These are phyloP conservation scores for Gallinago stenura DNA, from an alignment of 2,797 vertebrate genomes.

Conservation along the genomic window DNA sequence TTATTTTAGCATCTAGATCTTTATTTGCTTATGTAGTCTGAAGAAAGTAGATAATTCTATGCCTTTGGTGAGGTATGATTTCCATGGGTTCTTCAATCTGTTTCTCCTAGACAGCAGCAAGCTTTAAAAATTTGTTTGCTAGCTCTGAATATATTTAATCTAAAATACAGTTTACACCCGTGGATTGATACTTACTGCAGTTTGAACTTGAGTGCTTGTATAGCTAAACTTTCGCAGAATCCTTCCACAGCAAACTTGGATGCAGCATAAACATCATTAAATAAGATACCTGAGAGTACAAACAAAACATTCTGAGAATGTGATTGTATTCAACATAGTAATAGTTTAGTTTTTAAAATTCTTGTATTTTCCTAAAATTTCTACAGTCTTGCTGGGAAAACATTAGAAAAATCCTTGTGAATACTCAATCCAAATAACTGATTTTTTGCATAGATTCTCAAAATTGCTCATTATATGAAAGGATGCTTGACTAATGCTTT, in stretches of 20 bases:
- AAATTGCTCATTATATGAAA: not conserved
- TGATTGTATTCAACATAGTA: not conserved
- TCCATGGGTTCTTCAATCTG: not conserved
- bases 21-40: not conserved
- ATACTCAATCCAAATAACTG: not conserved
- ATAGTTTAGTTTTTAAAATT: not conserved
- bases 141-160: not conserved
- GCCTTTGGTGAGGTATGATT: not conserved
- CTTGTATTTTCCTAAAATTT: not conserved
- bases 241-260: slow-evolving; percentile 91
- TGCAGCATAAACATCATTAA: slow-evolving; percentile 90
- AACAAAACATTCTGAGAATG: slow-evolving; percentile 21
- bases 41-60: not conserved
- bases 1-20: not conserved
- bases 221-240: slow-evolving; percentile 89
- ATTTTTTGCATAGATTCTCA: not conserved
- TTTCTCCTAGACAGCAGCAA: not conserved
- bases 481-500: not conserved
- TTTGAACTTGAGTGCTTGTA: slow-evolving; percentile 88
- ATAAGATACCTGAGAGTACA: slow-evolving; percentile 81
- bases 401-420: not conserved
- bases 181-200: slow-evolving; percentile 83
- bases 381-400: not conserved
- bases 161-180: not conserved
- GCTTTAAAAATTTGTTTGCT: not conserved